phyloP scores from a whole-genome alignment of 2,888 invertebrate genomes.

The Polietes domitor region DNA sequence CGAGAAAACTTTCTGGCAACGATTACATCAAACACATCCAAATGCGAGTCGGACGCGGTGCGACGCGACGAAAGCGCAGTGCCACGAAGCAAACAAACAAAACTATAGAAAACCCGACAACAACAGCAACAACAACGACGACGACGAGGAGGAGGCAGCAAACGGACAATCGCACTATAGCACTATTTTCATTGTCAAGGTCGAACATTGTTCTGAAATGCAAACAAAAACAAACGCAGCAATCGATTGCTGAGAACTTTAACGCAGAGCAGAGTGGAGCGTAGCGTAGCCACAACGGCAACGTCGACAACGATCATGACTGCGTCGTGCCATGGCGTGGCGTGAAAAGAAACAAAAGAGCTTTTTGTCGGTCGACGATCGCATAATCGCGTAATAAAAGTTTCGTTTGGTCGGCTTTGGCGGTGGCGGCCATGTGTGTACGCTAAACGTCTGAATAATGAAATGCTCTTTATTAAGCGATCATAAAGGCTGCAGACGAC shows the following conservation, averaged over 20 bases:
- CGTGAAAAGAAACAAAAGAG: slow-evolving; percentile 25
- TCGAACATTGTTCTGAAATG: slow-evolving; percentile 77
- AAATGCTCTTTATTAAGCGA: background rate
- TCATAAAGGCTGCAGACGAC: background rate
- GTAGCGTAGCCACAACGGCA: slow-evolving; percentile 1
- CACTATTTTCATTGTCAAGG: slow-evolving; percentile 79
- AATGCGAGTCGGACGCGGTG: too few species aligned
- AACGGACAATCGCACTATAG: slow-evolving; percentile 47
- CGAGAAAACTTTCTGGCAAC: slow-evolving; percentile 56
- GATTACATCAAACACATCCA: slow-evolving; percentile 32
- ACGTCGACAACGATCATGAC: slow-evolving; percentile 39
- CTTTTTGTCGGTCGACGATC: background rate
- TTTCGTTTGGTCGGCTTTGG: background rate
- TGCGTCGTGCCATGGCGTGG: too few species aligned
- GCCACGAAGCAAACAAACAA: slow-evolving; percentile 20
- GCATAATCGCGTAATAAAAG: slow-evolving; percentile 18
- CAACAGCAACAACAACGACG: slow-evolving; percentile 43
- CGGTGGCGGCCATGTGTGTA: background rate
- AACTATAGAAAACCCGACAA: slow-evolving; percentile 39
- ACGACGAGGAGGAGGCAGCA: background rate
- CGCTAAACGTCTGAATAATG: background rate
- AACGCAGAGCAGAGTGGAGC: slow-evolving; percentile 20
- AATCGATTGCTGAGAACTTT: slow-evolving; percentile 51
- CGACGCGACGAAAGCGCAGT: too few species aligned
- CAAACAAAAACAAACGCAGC: slow-evolving; percentile 51